Base-by-base conservation (phyloP, 2,113 vertebrate species). In the Setophaga petechia region DNA sequence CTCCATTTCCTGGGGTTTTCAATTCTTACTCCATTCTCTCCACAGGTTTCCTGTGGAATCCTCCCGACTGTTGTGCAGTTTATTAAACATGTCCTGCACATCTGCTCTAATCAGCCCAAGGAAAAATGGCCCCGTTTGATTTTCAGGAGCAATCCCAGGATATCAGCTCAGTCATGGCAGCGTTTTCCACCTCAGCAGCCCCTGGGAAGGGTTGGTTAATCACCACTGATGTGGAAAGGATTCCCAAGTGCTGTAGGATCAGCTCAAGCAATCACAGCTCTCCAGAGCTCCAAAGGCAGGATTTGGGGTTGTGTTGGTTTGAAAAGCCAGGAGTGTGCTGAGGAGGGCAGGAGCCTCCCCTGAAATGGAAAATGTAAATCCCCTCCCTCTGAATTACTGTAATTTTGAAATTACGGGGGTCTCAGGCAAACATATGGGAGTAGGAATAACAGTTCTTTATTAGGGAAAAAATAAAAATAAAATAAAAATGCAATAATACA, bases 61-160 rank as follows among this genome's bases (percentile, higher is more conserved):
- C 69, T 25, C 24, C 58, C 54, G 0, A 86, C 52, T 57, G 67
- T 73, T 90, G 84, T 61, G 68, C 59, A 43, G 69, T 86, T 90
- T 86, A 89, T 92, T 77, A 86, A 94, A 95, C 12, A 24, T 28
- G n/a, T 61, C 94, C 91, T 62, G 67, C 67, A 73, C 79, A 92
- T 83, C 89, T 79, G 69, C 7, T 11, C 69, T 35, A 80, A 80
- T 77, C 91, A 92, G 74, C 20, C 22, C 2, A 27, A 69, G 69
- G 33, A 67, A 49, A 80, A 80, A 87, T 41, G 3, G 1, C 46
- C 83, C 80, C 9, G 11, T 86, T 37, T 65, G 89, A 37, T 61
- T 35, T 37, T 74, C 83, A 73, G 89, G 75, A 92, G 76, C 75
- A 88, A 83, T 76, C 58, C 49, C 3, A 12, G 62, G 54, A 27